Evolutionary conservation across 2,888 invertebrate genomes (phyloP).

Genomic region (Drosophila kambysellisi): DNA sequence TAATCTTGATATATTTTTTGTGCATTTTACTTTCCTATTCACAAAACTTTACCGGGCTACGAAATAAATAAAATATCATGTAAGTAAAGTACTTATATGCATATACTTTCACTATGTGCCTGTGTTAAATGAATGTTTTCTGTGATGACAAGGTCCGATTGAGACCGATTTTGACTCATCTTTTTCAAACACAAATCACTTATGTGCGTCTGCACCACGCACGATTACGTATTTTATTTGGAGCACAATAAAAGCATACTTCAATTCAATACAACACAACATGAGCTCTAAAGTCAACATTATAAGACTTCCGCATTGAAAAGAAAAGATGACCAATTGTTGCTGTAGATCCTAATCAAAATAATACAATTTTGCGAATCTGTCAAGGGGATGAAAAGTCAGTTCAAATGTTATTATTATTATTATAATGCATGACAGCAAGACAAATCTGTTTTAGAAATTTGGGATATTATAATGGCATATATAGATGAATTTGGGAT

Average conservation of each 20-base stretch:
- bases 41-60: not conserved
- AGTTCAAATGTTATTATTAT: slow-evolving; percentile 14
- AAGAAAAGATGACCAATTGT: slow-evolving; percentile 56
- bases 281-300: slow-evolving; percentile 18
- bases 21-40: not conserved
- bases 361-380: slow-evolving; percentile 43
- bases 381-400: slow-evolving; percentile 31
- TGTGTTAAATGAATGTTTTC: slow-evolving; percentile 12
- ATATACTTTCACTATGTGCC: slow-evolving; percentile 31
- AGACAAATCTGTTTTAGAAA: slow-evolving; percentile 42
- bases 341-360: slow-evolving; percentile 24
- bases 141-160: slow-evolving; percentile 16
- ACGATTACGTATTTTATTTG: slow-evolving; percentile 48
- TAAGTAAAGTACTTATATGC: not conserved
- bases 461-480: slow-evolving; percentile 38
- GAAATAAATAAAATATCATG: not conserved
- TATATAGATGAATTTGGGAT: slow-evolving; percentile 15
- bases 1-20: not conserved
- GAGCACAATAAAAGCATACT: slow-evolving; percentile 33
- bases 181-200: slow-evolving; percentile 22
- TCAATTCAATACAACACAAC: slow-evolving; percentile 17
- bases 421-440: slow-evolving; percentile 7
- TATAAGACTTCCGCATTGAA: slow-evolving; percentile 64
- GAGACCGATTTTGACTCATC: slow-evolving; percentile 39
- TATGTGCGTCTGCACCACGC: slow-evolving; percentile 25